Evolutionary conservation across 2,113 vertebrate species (phyloP), one percentile per base, ranked within the genome.

Genomic region (Smithornis capensis): DNA sequence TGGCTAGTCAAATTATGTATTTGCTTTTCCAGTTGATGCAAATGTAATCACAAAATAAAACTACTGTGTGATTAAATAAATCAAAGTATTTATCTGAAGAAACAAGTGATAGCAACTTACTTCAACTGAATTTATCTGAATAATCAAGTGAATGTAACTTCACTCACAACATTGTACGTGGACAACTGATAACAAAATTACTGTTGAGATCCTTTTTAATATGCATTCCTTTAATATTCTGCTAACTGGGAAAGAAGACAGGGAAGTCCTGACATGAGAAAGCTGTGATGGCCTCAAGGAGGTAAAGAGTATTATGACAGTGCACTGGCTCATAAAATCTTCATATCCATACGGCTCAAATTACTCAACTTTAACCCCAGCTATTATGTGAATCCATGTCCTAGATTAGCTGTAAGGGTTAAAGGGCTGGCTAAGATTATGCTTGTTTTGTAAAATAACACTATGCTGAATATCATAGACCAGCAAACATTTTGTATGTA

Each of bases 11-110:
- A 24, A 93, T 85, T 84, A 68, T 2, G 2, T n/a, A 47, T 80
- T 89, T 76, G 24, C 37, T 86, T 83, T 83, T 76, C 42, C 0
- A 0, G 10, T 53, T 3, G 1, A 70, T 63, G 63, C 14, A 92
- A 87, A 92, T 63, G 28, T 37, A 73, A 88, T 80, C 50, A 86
- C 57, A 83, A 90, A 92, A 56, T 49, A 85, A 79, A 93, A 86
- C 6, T 42, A 15, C 42, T 33, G 12, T 76, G 67, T 83, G 35
- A 52, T 45, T 75, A 85, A 79, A 82, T 82, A 90, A 74, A 75
- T 57, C n/a, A 40, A 84, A 84, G 52, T 24, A 16, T 79, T 85
- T 78, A 40, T 31, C 63, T 40, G 40, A 76, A 91, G 57, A 56
- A 86, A 77, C 9, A 70, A 82, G 74, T 50, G 18, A 80, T 80